phyloP scores from a whole-genome alignment of 2,888 invertebrate genomes.

The Marronus borbonicus region DNA sequence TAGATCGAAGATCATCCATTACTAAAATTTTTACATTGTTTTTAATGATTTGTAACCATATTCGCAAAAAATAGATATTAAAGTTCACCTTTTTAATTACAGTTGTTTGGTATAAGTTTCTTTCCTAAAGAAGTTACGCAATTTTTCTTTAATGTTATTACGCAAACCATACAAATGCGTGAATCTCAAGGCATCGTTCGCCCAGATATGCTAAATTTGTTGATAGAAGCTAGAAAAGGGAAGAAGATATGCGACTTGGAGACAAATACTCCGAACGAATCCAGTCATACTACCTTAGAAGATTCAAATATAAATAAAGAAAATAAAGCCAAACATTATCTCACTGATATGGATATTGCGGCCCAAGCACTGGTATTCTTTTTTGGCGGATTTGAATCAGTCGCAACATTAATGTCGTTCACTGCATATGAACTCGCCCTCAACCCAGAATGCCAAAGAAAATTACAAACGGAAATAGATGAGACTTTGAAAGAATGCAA shows the following conservation, averaged over 20 bases:
- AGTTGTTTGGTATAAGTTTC: constrained; percentile 12
- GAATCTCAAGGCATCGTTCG: constrained; percentile 52
- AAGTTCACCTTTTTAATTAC: not conserved
- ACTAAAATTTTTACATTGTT: too few species aligned
- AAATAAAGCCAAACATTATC: constrained; percentile 31
- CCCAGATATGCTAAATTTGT: constrained; percentile 70
- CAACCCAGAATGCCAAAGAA: constrained; percentile 75
- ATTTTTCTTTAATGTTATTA: constrained; percentile 55
- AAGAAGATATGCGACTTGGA: constrained; percentile 45
- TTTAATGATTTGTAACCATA: too few species aligned
- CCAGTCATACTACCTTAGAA: constrained; percentile 50
- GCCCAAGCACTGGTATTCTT: constrained; percentile 73
- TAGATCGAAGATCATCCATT: too few species aligned
- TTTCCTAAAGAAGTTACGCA: constrained; percentile 43
- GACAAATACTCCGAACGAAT: constrained; percentile 50
- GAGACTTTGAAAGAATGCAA: constrained; percentile 53
- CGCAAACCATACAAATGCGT: constrained; percentile 51
- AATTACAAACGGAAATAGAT: constrained; percentile 70
- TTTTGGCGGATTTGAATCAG: constrained; percentile 72
- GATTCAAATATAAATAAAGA: constrained; percentile 44
- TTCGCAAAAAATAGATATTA: too few species aligned
- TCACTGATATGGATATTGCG: constrained; percentile 72
- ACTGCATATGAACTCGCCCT: constrained; percentile 74
- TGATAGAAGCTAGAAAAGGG: constrained; percentile 71
- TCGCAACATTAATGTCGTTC: constrained; percentile 70